Conservation (phyloP, 53 echinoderm and acorn worm species). For the Mesocentrotus franciscanus region DNA sequence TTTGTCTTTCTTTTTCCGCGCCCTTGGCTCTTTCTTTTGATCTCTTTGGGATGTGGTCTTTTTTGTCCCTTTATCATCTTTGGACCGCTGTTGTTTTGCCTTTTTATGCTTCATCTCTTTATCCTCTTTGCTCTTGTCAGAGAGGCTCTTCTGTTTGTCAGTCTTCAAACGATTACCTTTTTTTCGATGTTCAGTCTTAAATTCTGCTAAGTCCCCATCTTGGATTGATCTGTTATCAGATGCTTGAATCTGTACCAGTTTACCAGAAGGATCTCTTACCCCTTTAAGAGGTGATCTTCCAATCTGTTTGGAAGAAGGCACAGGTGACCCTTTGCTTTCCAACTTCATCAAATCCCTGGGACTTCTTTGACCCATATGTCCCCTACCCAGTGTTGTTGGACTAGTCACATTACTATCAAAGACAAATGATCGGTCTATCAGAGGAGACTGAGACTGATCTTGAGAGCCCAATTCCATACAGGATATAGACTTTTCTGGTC, state of each 20-base stretch:
- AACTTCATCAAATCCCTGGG: conserved; percentile 21
- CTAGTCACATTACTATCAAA: conserved; percentile 7
- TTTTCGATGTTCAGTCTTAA: not conserved
- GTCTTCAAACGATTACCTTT: not conserved
- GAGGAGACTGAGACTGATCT: not conserved
- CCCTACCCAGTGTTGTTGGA: conserved; percentile 45
- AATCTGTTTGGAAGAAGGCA: conserved; percentile 28
- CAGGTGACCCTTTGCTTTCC: not conserved
- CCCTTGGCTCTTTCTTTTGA: not conserved
- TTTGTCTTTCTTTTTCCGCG: conserved; percentile 1
- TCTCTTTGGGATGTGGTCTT: not conserved
- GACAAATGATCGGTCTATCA: conserved; percentile 30
- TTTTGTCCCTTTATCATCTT: conserved; percentile 34
- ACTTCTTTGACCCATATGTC: conserved; percentile 58
- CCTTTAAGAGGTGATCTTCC: conserved; percentile 54
- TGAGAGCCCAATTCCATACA: not conserved
- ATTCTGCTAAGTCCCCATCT: not conserved
- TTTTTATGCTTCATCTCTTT: conserved; percentile 13
- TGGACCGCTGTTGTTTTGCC: not conserved
- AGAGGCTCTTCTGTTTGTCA: not conserved
- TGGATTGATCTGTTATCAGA: not conserved
- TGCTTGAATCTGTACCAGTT: not conserved
- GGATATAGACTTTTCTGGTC: not conserved
- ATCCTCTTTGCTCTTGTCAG: not conserved
- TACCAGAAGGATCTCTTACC: conserved; percentile 22